Evolutionary conservation across 1,140 invertebrate genomes (phyloP).

Genomic region (Gryllus bimaculatus): DNA sequence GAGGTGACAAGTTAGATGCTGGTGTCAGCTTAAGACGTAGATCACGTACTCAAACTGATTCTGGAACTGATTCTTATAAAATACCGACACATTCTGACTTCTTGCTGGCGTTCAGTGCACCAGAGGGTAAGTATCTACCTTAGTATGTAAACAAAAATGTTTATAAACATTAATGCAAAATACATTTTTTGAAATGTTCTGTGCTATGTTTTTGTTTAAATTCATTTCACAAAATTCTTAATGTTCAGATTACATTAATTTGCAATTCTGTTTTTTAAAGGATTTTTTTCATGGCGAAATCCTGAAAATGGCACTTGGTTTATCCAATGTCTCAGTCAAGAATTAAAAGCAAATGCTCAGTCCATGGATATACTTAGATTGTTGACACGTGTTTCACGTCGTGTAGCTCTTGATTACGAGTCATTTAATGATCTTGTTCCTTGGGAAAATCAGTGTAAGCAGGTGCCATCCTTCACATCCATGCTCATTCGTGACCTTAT

Average conservation of each 20-base stretch:
- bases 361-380: conserved; percentile 50
- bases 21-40: conserved; percentile 31
- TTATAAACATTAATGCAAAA: no score
- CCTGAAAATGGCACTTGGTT: conserved; percentile 58
- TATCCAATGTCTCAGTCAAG: conserved; percentile 51
- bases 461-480: conserved; percentile 56
- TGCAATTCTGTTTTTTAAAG: conserved; percentile 33
- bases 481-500: conserved; percentile 55
- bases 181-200: no score
- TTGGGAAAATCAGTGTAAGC: conserved; percentile 44
- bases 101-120: conserved; percentile 55
- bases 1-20: conserved; percentile 39
- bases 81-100: conserved; percentile 67
- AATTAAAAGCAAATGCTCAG: conserved; percentile 35
- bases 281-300: conserved; percentile 60
- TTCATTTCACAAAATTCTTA: no score
- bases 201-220: no score
- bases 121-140: conserved; percentile 43
- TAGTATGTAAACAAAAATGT: no score
- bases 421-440: conserved; percentile 41
- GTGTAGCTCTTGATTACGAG: conserved; percentile 45
- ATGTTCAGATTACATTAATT: background rate
- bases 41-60: conserved; percentile 24
- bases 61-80: conserved; percentile 35
- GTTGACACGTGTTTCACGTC: conserved; percentile 51